Base-by-base conservation (phyloP, 2,113 vertebrate species). In the Dromaius novaehollandiae region DNA sequence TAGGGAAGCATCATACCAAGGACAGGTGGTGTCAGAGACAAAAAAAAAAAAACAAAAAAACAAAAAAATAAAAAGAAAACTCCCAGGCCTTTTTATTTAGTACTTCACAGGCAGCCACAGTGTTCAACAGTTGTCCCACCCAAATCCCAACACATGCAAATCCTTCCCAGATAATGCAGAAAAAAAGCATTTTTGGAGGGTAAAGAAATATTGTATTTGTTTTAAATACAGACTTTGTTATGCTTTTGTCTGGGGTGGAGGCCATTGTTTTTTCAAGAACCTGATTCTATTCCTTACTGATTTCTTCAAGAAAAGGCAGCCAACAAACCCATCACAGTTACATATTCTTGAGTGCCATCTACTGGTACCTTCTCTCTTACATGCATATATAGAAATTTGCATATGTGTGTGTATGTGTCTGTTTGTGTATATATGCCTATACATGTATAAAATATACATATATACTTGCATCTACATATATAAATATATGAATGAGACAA, bases 341-440 rank as follows among this genome's bases (percentile, higher is more conserved):
- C 1, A 73, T 25, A 93, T 96, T 96, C 96, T 85, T 87, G 90
- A 92, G 88, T 89, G 90, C 95, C 96, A 96, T 93, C 95, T 96
- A 79, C 96, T 95, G 96, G 95, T 48, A 95, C 38, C 30, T 95
- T 87, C 58, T 40, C 94, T 58, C 61, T 61, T 60, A 38, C 89
- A 89, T 82, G 50, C 20, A n/a, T 13, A 4, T 53, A 12, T 3
- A 48, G 4, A 65, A 0, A 73, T 92, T 84, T 92, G 22, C 83
- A 78, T 40, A 32, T 46, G 11, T 55, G 42, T 75, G 36, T 26
- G 25, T 22, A 26, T 81, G 53, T 74, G 89, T 60, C 30, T 25
- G 25, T 20, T 40, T 11, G 42, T 40, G 26, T 13, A 20, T 28
- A 4, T 13, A 36, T 40, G 26, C 28, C 13, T 74, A 58, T 42